Percentiles rank a stretch among this genome's conserved stretches.
Evolutionary conservation across 2,797 vertebrate genomes (phyloP).

Genomic region (Zenarchopterus dispar): DNA sequence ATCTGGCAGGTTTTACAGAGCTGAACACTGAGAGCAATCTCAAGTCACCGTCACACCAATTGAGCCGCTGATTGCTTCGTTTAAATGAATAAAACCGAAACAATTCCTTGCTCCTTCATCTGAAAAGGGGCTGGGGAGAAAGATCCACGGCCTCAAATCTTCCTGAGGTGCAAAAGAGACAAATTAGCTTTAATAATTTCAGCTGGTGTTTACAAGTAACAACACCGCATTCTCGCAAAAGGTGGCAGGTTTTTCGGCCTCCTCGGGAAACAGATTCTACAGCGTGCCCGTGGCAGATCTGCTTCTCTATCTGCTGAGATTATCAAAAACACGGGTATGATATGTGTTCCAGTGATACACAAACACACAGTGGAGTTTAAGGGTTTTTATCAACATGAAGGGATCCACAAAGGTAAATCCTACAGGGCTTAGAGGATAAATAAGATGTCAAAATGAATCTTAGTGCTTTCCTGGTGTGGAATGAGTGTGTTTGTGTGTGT

Average conservation of each 20-base stretch:
- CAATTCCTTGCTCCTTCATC: conserved; percentile 33
- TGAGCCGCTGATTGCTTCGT: conserved; percentile 67
- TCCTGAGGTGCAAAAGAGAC: conserved; percentile 9
- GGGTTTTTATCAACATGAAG: conserved; percentile 31
- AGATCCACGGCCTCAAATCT: conserved; percentile 12
- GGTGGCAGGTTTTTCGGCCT: not conserved
- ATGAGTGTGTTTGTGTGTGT: conserved; percentile 29
- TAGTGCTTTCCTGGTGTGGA: conserved; percentile 47
- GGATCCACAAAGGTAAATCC: conserved; percentile 34
- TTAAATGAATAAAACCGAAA: conserved; percentile 68
- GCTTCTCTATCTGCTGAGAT: conserved; percentile 16
- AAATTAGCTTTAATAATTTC: conserved; percentile 28
- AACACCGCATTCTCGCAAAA: conserved; percentile 15
- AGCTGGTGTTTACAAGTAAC: conserved; percentile 31
- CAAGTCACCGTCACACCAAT: conserved; percentile 72
- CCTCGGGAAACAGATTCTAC: conserved; percentile 5
- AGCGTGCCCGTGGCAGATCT: conserved; percentile 7
- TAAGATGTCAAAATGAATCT: conserved; percentile 55
- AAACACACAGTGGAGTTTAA: conserved; percentile 28
- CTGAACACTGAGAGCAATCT: conserved; percentile 45
- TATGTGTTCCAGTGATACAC: conserved; percentile 15
- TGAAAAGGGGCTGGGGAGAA: conserved; percentile 18
- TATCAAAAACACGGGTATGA: conserved; percentile 21
- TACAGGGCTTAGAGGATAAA: conserved; percentile 49
- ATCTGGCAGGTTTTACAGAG: conserved; percentile 53